phyloP scores from a whole-genome alignment of 2,113 vertebrate genomes.

The Misgurnus mizolepis region DNA sequence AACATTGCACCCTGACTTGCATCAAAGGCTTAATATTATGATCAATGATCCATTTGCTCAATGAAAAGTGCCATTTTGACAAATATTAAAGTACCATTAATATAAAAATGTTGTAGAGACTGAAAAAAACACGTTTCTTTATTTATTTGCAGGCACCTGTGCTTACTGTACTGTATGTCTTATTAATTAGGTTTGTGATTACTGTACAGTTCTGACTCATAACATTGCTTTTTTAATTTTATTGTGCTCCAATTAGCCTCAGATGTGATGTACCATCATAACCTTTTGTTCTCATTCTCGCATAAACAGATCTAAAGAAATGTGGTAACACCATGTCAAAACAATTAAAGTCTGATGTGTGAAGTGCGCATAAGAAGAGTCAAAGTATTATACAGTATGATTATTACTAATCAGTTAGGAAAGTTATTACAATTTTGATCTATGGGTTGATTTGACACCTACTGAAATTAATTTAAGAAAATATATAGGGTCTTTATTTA shows the following conservation, averaged over 20 bases:
- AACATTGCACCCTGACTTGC: no score
- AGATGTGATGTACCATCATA: slow-evolving; percentile 6
- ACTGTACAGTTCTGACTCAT: no score
- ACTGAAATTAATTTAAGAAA: not conserved
- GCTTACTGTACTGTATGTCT: not conserved
- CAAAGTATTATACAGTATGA: not conserved
- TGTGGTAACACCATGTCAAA: not conserved
- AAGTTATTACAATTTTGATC: not conserved
- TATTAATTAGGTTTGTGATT: slow-evolving; percentile 15
- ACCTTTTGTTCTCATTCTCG: not conserved
- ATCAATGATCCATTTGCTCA: no score
- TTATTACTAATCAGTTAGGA: not conserved
- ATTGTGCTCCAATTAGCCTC: not conserved
- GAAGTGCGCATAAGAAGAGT: not conserved
- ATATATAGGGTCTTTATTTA: not conserved
- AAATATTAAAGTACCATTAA: not conserved
- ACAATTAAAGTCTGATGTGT: not conserved
- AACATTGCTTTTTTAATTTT: not conserved
- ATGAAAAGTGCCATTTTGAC: not conserved
- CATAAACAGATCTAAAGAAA: not conserved
- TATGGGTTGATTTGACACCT: not conserved
- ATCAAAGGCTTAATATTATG: no score
- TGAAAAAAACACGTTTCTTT: no score
- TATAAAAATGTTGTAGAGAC: not conserved
- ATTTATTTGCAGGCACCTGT: no score